Conservation (phyloP, 2,113 vertebrate genomes). For the Ranitomeya variabilis region DNA sequence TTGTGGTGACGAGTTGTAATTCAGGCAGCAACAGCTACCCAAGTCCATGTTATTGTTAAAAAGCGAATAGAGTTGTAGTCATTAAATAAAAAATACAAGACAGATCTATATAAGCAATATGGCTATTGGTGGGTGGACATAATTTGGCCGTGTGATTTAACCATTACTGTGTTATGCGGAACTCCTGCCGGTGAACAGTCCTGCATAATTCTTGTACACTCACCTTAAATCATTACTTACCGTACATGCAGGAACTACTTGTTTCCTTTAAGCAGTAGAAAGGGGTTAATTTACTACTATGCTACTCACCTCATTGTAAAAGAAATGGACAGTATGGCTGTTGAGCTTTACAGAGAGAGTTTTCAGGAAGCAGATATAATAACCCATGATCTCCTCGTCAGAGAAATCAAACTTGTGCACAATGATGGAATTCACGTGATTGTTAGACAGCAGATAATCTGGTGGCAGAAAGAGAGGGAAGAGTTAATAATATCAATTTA, state of each 20-base stretch:
- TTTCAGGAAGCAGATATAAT: slow-evolving; percentile 98
- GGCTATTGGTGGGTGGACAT: too few relatives aligned
- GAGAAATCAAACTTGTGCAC: slow-evolving; percentile 99
- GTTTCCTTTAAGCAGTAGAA: neutral
- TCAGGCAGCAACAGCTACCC: too few relatives aligned
- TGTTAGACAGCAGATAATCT: slow-evolving; percentile 98
- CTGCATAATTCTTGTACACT: neutral
- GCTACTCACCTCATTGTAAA: slow-evolving; percentile 95
- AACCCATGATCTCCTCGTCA: slow-evolving; percentile 98
- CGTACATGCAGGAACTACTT: too few relatives aligned
- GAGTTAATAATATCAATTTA: neutral
- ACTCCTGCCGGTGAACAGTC: neutral
- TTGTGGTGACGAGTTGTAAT: too few relatives aligned
- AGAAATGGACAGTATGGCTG: slow-evolving; percentile 98
- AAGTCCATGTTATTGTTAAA: too few relatives aligned
- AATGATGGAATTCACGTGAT: slow-evolving; percentile 98
- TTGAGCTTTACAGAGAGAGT: slow-evolving; percentile 97
- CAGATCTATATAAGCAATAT: too few relatives aligned
- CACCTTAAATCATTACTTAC: neutral
- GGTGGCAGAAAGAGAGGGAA: slow-evolving; percentile 47
- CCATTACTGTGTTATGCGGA: too few relatives aligned
- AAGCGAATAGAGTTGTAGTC: too few relatives aligned
- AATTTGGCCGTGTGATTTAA: too few relatives aligned
- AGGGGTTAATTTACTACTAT: neutral
- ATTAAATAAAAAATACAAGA: too few relatives aligned